A percentile compares a stretch with the other conserved stretches of the same genome.
Conservation (phyloP, 92 coral and sea anemone genomes). For the Zoanthus gigantus region DNA sequence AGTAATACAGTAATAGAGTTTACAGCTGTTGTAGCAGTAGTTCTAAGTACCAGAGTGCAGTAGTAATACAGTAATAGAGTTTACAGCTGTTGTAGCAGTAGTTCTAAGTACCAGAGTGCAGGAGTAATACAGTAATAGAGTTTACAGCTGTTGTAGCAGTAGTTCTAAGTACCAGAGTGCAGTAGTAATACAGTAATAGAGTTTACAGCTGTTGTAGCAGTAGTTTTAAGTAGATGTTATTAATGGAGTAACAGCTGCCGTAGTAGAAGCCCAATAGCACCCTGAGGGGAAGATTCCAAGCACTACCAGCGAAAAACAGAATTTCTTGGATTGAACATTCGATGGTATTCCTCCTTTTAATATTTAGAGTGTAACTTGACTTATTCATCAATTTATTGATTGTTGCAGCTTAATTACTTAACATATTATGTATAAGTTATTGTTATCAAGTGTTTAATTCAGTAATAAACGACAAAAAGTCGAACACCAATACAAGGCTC, state of each 20-base stretch:
- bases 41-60: neutral
- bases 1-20: too few species aligned
- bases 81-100: too few species aligned
- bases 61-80: too few species aligned
- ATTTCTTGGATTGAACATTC: neutral
- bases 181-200: neutral
- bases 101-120: neutral
- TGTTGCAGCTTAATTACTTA: neutral
- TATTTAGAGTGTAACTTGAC: neutral
- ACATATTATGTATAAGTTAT: neutral
- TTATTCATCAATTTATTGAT: slow-evolving; percentile 6
- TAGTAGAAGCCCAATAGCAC: too few species aligned
- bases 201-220: too few species aligned
- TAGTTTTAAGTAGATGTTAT: too few species aligned
- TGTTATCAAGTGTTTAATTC: neutral
- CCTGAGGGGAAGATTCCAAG: too few species aligned
- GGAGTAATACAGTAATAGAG: neutral
- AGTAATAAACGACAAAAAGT: neutral
- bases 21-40: neutral
- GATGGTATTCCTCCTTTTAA: neutral
- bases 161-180: neutral
- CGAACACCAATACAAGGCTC: neutral
- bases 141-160: neutral
- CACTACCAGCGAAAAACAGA: too few species aligned
- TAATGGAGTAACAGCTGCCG: too few species aligned